Base-by-base conservation (phyloP, 2,888 invertebrate genomes). In the Drosophila monieri region DNA sequence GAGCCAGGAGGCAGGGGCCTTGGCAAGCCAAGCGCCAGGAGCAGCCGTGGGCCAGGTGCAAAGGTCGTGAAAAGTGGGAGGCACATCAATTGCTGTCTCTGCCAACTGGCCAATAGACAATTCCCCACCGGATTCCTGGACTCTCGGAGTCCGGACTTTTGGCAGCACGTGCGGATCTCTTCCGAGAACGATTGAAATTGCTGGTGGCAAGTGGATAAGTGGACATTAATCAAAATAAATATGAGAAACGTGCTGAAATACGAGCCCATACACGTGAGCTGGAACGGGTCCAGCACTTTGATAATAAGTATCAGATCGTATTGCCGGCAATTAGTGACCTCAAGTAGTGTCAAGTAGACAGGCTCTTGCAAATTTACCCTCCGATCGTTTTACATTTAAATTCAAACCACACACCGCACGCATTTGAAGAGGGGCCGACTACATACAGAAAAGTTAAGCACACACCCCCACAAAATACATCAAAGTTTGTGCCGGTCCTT, bases 211-310 rank as follows among this genome's bases (percentile, higher is more conserved):
- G 85, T 79, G 79, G 81, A 77, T 83, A 85, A 85, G 86, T 85
- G 84, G 84, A 85, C 86, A 85, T 85, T 84, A 80, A 86, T 85
- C 84, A 85, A 85, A 86, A 84, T 78, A 85, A 85, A 85, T 85
- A 84, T 78, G 84, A 80, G 80, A 73, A 80, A 85, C 84, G 86
- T 86, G 84, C 83, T 74, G 73, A 83, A 84, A 83, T 81, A 80
- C 81, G 75, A 80, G 58, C 53, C 54, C 72, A 52, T 54, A 59
- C 55, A 59, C 58, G 48, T 61, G 64, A 44, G 55, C 35, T 18
- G 47, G 43, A 15, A 23, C 21, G 10, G 23, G 14, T 10, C 37
- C 4, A 23, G 12, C 9, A 12, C 14, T 35, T 12, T 12, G 18
- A 59, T 64, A 64, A 61, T 64, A 49, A 61, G 51, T n/a, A 30